Conservation (phyloP, 1,140 invertebrate species). For the Conopomorpha cramerella region DNA sequence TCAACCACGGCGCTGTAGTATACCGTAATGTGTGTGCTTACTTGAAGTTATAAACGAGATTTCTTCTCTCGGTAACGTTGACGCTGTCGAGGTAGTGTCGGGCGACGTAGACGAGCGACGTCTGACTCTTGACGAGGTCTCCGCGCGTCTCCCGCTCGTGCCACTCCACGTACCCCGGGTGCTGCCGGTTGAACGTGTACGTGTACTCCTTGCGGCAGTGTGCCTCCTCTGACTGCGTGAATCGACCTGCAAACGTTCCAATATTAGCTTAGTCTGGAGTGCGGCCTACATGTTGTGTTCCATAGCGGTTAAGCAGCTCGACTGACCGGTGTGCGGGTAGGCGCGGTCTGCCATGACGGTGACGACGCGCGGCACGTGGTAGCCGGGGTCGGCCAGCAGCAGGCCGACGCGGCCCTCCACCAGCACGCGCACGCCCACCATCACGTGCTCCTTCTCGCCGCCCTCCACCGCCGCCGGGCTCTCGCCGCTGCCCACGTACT, state of each 20-base stretch:
- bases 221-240: constrained; percentile 76
- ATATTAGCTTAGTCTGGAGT: neutral
- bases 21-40: no score
- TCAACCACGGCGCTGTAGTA: no score
- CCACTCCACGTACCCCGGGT: constrained; percentile 81
- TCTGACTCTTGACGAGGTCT: constrained; percentile 62
- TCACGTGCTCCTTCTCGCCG: constrained; percentile 87
- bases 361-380: constrained; percentile 83
- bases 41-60: constrained; percentile 85
- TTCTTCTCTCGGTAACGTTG: constrained; percentile 85
- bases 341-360: constrained; percentile 84
- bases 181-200: constrained; percentile 69
- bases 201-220: constrained; percentile 80
- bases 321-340: constrained; percentile 81
- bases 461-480: constrained; percentile 62
- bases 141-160: constrained; percentile 71
- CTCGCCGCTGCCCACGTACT: constrained; percentile 66
- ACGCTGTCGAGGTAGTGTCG: constrained; percentile 80
- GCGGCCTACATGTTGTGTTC: neutral
- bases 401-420: constrained; percentile 75
- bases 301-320: neutral
- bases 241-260: constrained; percentile 83
- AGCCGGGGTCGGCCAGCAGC: constrained; percentile 85
- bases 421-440: constrained; percentile 77
- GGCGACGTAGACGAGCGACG: constrained; percentile 78